Evolutionary conservation across 2,888 invertebrate genomes (phyloP), one percentile per base, ranked within the genome.

Genomic region (Clusia tigrina): DNA sequence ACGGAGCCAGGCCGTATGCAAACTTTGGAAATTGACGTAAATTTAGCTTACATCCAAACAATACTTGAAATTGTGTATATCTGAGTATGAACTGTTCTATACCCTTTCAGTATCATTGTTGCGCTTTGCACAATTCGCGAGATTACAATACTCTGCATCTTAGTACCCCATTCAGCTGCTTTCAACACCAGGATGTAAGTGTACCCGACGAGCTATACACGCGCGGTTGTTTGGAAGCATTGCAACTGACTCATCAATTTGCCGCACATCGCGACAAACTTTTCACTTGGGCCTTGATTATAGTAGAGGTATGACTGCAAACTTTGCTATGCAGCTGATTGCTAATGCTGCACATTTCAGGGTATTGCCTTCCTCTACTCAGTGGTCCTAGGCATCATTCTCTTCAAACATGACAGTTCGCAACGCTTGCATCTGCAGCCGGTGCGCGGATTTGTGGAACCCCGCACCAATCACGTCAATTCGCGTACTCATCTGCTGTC

Each of bases 131-230:
- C 57, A 72, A 69, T 66, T 63, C 68, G 53, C 67, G 62, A 42
- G 79, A 80, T 64, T 80, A 80, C 65, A 69, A 59, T 23, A 66
- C 67, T 10, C 68, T 74, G 63, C 64, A 71, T 58, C 54, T 76
- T 63, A 37, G 61, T 25, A 69, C 75, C 59, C 80, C 80, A 2
- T 18, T 63, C 15, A 79, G 74, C 46, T 80, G 79, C 67, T 78
- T 76, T 69, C 70, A 69, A 62, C 59, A 54, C 37, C 46, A 20
- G 37, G 55, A 42, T 57, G 52, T 54, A 52, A n/a, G 42, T 64
- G 58, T 23, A 25, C 10, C 46, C 58, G 15, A 6, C n/a, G 32
- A 62, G 55, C 62, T 72, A 18, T 72, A 69, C 60, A 52, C 65
- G 18, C 61, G 62, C 15, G 78, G 77, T 53, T 80, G 81, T 65